These are phyloP conservation scores for Micrastur ruficollis DNA, from an alignment of 2,797 vertebrate genomes.

Conservation along the genomic window DNA sequence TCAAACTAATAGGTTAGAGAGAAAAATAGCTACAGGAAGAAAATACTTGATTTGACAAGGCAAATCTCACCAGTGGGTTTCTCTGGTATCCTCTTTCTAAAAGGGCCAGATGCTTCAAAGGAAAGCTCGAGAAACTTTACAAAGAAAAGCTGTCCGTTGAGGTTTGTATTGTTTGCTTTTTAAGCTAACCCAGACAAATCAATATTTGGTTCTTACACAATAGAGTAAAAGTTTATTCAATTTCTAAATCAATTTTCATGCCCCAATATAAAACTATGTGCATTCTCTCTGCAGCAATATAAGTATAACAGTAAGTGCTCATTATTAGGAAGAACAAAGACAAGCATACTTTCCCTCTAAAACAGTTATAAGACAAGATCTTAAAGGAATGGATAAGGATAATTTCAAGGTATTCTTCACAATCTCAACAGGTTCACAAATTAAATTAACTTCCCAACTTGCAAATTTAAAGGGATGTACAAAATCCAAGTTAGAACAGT, in stretches of 20 bases:
- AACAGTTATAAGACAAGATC: background rate
- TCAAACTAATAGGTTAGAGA: background rate
- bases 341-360: background rate
- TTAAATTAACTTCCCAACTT: background rate
- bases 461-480: background rate
- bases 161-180: background rate
- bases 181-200: background rate
- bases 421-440: background rate
- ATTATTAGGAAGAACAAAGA: background rate
- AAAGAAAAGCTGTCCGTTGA: background rate
- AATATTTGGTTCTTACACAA: background rate
- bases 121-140: background rate
- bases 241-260: background rate
- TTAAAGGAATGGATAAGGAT: background rate
- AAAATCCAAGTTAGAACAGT: background rate
- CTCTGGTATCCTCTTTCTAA: background rate
- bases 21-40: background rate
- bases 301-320: background rate
- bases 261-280: background rate
- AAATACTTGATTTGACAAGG: background rate
- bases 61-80: background rate
- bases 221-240: background rate
- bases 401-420: background rate
- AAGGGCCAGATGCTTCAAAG: background rate
- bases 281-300: background rate